Evolutionary conservation across 2,797 vertebrate species (phyloP), one percentile per base, ranked within the genome.

Genomic region (Macropodus opercularis): DNA sequence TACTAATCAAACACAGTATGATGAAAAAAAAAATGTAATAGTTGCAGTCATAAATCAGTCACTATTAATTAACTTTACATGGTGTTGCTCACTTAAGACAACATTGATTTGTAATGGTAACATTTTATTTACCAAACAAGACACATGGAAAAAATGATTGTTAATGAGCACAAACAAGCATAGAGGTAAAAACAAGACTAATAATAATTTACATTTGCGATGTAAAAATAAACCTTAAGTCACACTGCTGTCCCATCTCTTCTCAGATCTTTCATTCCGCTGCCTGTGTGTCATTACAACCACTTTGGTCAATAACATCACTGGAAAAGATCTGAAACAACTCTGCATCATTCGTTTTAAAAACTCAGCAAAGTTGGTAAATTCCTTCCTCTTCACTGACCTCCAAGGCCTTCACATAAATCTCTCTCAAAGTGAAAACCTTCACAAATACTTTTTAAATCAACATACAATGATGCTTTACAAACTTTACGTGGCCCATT

Each of bases 231-330:
- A 0, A 52, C 38, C 59, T 63, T n/a, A 69, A 11, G 2, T 29
- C 6, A 52, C 23, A 55, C n/a, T 5, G 14, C 77, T 9, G 52
- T 22, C 39, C 69, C 22, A 13, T 78, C 74, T 75, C 67, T 63
- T 53, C 72, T 91, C 88, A 76, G 79, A 90, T 82, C 86, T 89
- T 27, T 66, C 64, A 35, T 50, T 92, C 92, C 60, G 42, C 87
- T 73, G 57, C 85, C 19, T 72, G 83, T 75, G 77, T 69, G 32
- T 92, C 92, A 92, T 86, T 70, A 75, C 85, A 84, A 49, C 79
- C 75, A 46, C 62, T 81, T 15, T 3, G 36, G 24, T 70, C 49
- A 41, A 50, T 40, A 60, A 53, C 23, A 41, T 19, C 17, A 61
- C 24, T 22, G 71, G 60, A 72, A 43, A 59, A 22, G 18, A 51